Base-by-base conservation (phyloP, 2,113 vertebrate species). In the Cichladusa arquata region DNA sequence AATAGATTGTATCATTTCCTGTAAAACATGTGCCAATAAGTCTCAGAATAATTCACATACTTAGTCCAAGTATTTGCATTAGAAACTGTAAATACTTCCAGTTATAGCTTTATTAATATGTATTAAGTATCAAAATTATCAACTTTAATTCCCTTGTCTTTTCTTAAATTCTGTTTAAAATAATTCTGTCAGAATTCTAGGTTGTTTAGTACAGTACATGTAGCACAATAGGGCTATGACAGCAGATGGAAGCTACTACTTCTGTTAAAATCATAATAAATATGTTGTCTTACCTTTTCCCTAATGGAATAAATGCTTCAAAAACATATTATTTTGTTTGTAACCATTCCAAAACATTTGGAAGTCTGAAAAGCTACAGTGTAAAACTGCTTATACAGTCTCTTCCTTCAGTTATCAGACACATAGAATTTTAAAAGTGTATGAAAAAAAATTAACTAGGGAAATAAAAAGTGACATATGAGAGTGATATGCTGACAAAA, bases 1-100 rank as follows among this genome's bases (percentile, higher is more conserved):
- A 99, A 94, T 99, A 99, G 92, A 99, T 98, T 7, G 99, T 99
- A 97, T 99, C 99, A 96, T 99, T 99, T 81, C 97, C 99, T 99
- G 95, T 19, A 47, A 94, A 94, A 81, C 50, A 97, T 3, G 50
- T 8, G 47, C 18, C 70, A 86, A 51, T 4, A 6, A 50, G 15
- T 57, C 42, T 36, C 38, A n/a, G 26, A 45, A 38, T 76, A 64
- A 77, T 77, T 81, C 26, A 57, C 12, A 48, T 69, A n/a, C 11
- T 66, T 74, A 24, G 36, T 23, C 13, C 45, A 53, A 57, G 2
- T 57, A 18, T 5, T 25, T 45, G 12, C 4, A 51, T 31, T 11
- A 38, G 5, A 9, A 74, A 50, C 5, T 22, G 7, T 10, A 73
- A 88, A 44, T 47, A 22, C 17, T 56, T 16, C 4, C 4, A 80